Evolutionary conservation across 37 sponge, comb jelly and placozoan genomes (phyloP).

Genomic region (Hexactinellida sp.): DNA sequence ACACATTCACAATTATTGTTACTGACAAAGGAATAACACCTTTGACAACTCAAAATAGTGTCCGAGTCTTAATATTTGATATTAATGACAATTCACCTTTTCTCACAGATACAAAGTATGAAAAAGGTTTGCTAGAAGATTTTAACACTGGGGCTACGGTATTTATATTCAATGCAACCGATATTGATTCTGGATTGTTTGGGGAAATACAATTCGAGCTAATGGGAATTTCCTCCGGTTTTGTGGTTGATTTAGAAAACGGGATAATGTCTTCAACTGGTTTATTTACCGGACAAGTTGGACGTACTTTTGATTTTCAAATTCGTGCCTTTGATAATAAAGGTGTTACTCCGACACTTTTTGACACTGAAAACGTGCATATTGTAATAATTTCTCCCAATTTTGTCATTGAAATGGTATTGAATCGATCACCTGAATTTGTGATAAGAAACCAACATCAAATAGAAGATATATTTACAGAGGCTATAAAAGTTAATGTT

Average conservation of each 20-base stretch:
- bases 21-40: background rate
- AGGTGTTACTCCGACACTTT: background rate
- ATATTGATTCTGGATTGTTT: background rate
- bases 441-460: background rate
- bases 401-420: no score
- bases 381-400: background rate
- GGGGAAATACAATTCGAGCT: background rate
- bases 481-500: background rate
- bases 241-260: background rate
- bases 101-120: background rate
- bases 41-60: background rate
- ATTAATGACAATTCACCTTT: background rate
- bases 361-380: background rate
- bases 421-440: background rate
- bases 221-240: background rate
- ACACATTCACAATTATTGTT: background rate
- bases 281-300: background rate
- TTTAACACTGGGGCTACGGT: background rate
- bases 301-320: background rate
- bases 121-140: background rate
- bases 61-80: background rate
- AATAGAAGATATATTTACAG: background rate
- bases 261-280: background rate
- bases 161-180: background rate
- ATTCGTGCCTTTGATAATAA: background rate